Percentiles rank a stretch among this genome's conserved stretches.
Conservation (phyloP, 35 echinoderm and acorn worm species). For the Diadema setosum region DNA sequence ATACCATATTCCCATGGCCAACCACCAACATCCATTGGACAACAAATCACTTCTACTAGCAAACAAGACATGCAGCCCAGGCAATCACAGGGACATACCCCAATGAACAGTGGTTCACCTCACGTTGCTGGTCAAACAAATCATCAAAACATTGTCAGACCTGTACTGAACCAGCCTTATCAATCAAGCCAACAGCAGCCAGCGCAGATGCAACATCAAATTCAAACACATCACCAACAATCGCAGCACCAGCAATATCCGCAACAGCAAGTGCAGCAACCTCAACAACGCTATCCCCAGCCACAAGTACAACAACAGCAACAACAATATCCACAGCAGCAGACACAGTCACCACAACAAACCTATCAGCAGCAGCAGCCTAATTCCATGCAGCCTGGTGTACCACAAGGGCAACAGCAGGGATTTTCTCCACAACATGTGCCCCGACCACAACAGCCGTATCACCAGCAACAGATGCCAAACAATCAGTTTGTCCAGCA, state of each 20-base stretch:
- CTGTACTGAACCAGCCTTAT: neutral
- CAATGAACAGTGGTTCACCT: neutral
- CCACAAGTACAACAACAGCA: neutral
- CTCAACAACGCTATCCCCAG: neutral
- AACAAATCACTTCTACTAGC: neutral
- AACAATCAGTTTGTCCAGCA: neutral
- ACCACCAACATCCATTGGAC: neutral
- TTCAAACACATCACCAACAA: neutral
- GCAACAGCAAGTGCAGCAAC: neutral
- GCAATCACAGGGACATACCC: neutral
- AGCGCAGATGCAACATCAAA: neutral
- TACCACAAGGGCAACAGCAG: neutral
- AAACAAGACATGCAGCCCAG: neutral
- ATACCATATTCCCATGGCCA: neutral
- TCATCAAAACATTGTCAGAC: neutral
- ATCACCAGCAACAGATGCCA: neutral
- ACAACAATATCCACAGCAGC: neutral
- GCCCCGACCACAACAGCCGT: neutral
- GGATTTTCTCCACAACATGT: neutral
- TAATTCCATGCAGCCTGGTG: neutral
- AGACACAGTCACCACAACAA: neutral
- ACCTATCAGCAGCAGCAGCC: neutral
- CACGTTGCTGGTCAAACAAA: neutral
- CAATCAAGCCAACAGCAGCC: slow-evolving; percentile 24
- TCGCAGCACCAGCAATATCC: neutral